These are phyloP conservation scores for Passer domesticus DNA, from an alignment of 2,113 vertebrate species.

Conservation along the genomic window DNA sequence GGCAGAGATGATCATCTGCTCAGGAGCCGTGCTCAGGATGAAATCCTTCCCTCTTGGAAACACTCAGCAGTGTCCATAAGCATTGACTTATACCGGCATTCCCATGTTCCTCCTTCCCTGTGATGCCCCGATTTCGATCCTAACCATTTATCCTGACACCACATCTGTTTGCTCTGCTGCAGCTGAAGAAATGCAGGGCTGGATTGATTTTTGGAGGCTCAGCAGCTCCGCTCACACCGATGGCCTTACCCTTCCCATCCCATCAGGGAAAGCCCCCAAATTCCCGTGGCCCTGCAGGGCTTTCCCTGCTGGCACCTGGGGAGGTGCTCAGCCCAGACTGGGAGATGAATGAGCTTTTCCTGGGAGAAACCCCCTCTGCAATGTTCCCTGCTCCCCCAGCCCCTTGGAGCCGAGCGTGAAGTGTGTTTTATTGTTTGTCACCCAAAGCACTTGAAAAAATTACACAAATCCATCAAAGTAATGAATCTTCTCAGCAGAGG, in stretches of 20 bases:
- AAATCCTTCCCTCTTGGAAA: neutral
- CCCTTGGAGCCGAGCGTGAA: neutral
- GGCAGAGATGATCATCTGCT: neutral
- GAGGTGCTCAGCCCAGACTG: neutral
- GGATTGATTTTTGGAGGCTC: neutral
- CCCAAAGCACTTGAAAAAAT: slow-evolving; percentile 70
- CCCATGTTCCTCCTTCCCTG: neutral
- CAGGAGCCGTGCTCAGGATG: neutral
- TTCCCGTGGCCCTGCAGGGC: neutral
- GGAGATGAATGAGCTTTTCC: neutral
- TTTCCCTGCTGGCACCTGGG: neutral
- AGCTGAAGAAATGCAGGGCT: neutral
- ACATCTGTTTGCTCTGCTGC: neutral
- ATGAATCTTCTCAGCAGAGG: slow-evolving; percentile 65
- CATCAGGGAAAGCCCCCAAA: neutral
- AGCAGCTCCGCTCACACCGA: neutral
- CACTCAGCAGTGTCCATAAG: neutral
- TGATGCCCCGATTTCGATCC: neutral
- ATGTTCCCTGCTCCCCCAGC: neutral
- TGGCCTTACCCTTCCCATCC: neutral
- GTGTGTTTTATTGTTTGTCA: slow-evolving; percentile 63
- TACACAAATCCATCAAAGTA: slow-evolving; percentile 74
- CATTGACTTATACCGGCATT: accelerated
- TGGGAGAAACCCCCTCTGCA: neutral
- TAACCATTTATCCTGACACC: neutral